A percentile compares a stretch with the other conserved stretches of the same genome.
These are phyloP conservation scores for Agrotis ipsilon DNA, from an alignment of 2,888 invertebrate genomes.

Conservation along the genomic window DNA sequence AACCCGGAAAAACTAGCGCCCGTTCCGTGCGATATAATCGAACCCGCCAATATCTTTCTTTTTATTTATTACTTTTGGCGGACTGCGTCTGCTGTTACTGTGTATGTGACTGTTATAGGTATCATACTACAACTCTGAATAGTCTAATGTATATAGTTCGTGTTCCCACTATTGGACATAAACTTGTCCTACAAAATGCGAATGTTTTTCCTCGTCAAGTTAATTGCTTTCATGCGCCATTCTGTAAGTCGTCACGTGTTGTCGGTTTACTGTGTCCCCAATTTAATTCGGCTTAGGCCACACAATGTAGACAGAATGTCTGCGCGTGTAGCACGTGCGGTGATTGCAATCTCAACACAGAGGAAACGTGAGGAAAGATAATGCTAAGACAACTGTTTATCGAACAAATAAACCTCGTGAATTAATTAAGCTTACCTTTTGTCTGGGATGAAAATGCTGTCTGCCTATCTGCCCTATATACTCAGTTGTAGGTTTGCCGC, in stretches of 20 bases:
- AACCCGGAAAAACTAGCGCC: too few species aligned
- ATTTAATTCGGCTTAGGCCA: slow-evolving; percentile 15
- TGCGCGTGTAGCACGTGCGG: slow-evolving; percentile 29
- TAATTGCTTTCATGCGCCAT: slow-evolving; percentile 15
- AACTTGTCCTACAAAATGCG: not conserved
- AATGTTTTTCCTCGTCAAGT: not conserved
- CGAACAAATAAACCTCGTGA: not conserved
- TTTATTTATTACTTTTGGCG: too few species aligned
- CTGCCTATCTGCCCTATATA: not conserved
- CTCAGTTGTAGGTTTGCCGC: too few species aligned
- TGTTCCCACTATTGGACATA: not conserved
- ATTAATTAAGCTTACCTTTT: not conserved
- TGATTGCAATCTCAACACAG: not conserved
- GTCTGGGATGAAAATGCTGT: slow-evolving; percentile 1
- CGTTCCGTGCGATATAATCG: too few species aligned
- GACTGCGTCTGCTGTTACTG: too few species aligned
- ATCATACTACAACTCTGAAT: not conserved
- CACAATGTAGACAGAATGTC: slow-evolving; percentile 14
- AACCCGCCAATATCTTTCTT: too few species aligned
- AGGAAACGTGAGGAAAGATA: slow-evolving; percentile 32
- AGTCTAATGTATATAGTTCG: not conserved
- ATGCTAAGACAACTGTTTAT: slow-evolving; percentile 20
- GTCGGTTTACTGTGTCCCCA: not conserved
- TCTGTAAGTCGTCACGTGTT: slow-evolving; percentile 34
- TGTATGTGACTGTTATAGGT: not conserved